Evolutionary conservation across 1,140 invertebrate genomes (phyloP).

Genomic region (Thereuonema tuberculata): DNA sequence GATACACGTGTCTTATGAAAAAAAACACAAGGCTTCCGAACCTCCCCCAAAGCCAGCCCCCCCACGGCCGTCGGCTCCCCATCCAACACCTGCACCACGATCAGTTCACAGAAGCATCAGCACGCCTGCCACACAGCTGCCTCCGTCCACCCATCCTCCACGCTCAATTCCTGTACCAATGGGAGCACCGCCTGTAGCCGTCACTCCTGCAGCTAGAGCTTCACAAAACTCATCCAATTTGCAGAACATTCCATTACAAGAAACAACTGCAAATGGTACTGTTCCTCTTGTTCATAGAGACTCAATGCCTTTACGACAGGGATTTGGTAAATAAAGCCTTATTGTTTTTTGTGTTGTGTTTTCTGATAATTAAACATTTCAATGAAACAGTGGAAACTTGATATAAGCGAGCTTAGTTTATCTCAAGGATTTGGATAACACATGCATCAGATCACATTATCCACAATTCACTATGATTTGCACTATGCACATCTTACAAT

Average conservation of each 20-base stretch:
- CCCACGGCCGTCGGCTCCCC: background rate
- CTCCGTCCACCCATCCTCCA: background rate
- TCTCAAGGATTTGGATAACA: too few species aligned
- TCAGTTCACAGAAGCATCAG: background rate
- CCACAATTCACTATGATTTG: too few species aligned
- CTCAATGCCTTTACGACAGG: background rate
- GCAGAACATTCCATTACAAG: background rate
- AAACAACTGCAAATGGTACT: background rate
- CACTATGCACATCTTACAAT: too few species aligned
- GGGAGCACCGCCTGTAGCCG: conserved; percentile 1
- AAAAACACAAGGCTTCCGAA: background rate
- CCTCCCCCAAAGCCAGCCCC: background rate
- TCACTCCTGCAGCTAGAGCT: background rate
- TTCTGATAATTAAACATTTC: too few species aligned
- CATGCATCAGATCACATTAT: too few species aligned
- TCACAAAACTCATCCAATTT: too few species aligned
- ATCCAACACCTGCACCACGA: background rate
- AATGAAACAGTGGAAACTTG: too few species aligned
- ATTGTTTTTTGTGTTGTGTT: too few species aligned
- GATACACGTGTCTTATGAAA: background rate
- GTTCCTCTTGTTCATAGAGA: background rate
- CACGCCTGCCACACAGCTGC: conserved; percentile 1
- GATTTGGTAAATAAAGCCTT: too few species aligned
- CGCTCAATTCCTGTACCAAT: background rate
- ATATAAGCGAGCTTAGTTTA: too few species aligned